phyloP scores from a whole-genome alignment of 64 coral and sea anemone genomes.

The Stichodactyla helianthus region DNA sequence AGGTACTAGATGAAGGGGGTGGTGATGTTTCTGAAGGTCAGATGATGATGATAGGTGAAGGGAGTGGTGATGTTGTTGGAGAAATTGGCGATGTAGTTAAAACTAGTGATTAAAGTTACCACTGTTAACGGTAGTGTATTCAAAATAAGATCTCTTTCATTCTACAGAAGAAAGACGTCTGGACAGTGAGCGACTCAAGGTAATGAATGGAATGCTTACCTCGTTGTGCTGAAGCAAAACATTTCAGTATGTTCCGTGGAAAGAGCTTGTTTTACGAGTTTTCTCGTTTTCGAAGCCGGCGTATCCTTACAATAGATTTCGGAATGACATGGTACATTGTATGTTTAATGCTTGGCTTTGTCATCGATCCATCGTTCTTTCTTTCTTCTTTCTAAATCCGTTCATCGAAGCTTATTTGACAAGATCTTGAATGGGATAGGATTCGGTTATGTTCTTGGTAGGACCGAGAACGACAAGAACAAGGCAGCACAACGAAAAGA shows the following conservation, averaged over 20 bases:
- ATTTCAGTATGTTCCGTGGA: too few species aligned
- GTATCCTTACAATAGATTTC: too few species aligned
- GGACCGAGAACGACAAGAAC: too few species aligned
- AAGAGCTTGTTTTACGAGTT: background rate
- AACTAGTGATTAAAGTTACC: background rate
- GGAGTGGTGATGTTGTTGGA: background rate
- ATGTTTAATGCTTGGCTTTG: too few species aligned
- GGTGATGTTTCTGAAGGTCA: background rate
- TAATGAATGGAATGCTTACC: background rate
- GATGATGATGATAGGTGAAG: background rate
- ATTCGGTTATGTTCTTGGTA: too few species aligned
- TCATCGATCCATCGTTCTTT: too few species aligned
- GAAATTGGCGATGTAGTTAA: background rate
- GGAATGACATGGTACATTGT: too few species aligned
- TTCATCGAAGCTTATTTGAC: too few species aligned
- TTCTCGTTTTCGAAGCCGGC: background rate
- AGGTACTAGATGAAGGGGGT: background rate
- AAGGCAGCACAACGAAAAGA: too few species aligned
- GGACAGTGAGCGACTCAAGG: conserved; percentile 85
- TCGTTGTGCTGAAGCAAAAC: too few species aligned
- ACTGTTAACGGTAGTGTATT: background rate
- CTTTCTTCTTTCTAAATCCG: too few species aligned
- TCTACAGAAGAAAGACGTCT: conserved; percentile 82
- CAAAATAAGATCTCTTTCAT: background rate
- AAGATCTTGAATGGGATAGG: too few species aligned